Base-by-base conservation (phyloP, 2,113 vertebrate species). In the Dryoscopus gambensis region DNA sequence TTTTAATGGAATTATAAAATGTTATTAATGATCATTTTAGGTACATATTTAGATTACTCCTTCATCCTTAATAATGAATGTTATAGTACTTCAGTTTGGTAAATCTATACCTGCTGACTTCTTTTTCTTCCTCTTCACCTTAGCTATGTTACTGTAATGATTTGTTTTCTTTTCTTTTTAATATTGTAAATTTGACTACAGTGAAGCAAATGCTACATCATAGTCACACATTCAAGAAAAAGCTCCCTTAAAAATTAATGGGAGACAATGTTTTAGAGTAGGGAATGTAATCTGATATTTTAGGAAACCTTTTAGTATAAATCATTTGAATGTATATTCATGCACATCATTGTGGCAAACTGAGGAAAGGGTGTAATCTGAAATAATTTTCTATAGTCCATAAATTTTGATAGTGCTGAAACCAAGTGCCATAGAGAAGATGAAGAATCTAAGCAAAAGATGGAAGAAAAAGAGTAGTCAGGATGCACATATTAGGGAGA, bases 391-490 rank as follows among this genome's bases (percentile, higher is more conserved):
- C 74, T 82, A 7, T 52, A 75, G 74, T 87, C 37, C 83, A 81
- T 89, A 71, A 76, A 91, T 91, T 95, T 95, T 89, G 80, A 82
- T 50, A 65, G 62, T 80, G 31, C 20, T 86, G 40, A 87, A 85
- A 79, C 40, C 27, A 49, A 76, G 14, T 57, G 16, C 40, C 57
- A 35, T 31, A 76, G 37, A 79, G 14, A 89, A 79, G 46, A 91
- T 50, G 23, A 69, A 96, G 62, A 40, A 82, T 28, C 44, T 42
- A 70, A 30, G 62, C 18, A 89, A 81, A 93, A 87, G 55, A 33
- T 75, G 5, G 8, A 63, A 89, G 60, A 81, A 85, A 67, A 93
- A 23, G 14, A 65, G 10, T 40, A 90, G 71, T 39, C 44, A 47
- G 47, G 21, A 35, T 73, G 27, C 2, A 6, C 13, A 9, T 80